Evolutionary conservation across 2,113 vertebrate genomes (phyloP).

Genomic region (Rhegmatorhina hoffmannsi): DNA sequence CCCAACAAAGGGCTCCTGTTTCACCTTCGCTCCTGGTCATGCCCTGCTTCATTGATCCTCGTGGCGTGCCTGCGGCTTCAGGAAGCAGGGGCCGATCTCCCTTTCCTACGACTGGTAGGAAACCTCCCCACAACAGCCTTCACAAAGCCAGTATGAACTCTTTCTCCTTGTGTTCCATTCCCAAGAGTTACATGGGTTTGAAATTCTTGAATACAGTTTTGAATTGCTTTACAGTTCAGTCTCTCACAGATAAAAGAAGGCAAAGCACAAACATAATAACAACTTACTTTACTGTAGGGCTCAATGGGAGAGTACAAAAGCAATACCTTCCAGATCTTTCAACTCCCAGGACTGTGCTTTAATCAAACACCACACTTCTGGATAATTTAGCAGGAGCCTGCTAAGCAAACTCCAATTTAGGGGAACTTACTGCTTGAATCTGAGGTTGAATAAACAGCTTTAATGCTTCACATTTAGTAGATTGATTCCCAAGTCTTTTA

Average conservation of each 20-base stretch:
- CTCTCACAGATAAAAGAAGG: not conserved
- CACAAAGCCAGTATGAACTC: not conserved
- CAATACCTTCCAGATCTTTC: not conserved
- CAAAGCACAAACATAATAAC: not conserved
- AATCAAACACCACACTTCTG: not conserved
- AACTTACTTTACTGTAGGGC: not conserved
- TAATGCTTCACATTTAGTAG: not conserved
- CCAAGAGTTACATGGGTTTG: not conserved
- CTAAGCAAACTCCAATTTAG: not conserved
- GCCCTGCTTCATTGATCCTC: no score
- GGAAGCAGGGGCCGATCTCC: no score
- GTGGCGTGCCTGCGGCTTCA: no score
- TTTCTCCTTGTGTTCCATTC: not conserved
- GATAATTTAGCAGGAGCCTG: not conserved
- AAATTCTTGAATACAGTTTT: not conserved
- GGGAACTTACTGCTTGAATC: not conserved
- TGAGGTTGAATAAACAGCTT: not conserved
- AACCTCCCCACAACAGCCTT: no score
- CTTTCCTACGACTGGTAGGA: no score
- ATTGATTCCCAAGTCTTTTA: not conserved
- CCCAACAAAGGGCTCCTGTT: no score
- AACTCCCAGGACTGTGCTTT: not conserved
- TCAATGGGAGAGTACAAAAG: not conserved
- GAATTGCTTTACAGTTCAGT: not conserved
- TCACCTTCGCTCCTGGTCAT: no score